Evolutionary conservation across 2,113 vertebrate species (phyloP).

Genomic region (Budorcas taxicolor): DNA sequence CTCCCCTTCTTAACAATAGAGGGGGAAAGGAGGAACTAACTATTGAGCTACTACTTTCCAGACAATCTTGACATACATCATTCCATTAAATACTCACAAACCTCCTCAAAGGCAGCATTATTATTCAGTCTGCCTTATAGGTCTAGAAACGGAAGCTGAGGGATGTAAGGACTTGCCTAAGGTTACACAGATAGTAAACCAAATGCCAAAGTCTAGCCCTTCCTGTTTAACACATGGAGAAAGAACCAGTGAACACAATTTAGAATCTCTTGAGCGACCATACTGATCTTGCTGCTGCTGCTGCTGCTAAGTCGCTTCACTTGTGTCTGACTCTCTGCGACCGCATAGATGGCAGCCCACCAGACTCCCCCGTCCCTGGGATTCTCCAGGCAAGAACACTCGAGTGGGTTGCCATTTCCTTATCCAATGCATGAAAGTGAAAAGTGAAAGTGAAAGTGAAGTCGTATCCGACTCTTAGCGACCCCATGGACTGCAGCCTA

Average conservation of each 20-base stretch:
- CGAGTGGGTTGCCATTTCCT: no score
- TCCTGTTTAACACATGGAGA: background rate
- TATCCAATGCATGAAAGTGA: no score
- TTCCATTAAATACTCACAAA: background rate
- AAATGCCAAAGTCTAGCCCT: background rate
- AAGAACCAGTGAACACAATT: background rate
- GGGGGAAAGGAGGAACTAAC: background rate
- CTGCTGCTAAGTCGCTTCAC: no score
- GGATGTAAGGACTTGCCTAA: background rate
- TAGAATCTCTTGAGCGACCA: background rate
- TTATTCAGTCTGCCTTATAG: background rate
- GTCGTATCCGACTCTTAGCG: no score
- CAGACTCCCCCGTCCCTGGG: no score
- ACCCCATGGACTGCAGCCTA: no score
- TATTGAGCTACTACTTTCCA: background rate
- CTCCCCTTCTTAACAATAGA: background rate
- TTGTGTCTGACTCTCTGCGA: no score
- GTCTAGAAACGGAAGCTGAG: background rate
- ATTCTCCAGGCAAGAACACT: no score
- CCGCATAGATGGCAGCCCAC: no score
- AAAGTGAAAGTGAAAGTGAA: no score
- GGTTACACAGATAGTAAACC: background rate
- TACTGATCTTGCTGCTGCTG: background rate
- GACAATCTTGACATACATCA: background rate
- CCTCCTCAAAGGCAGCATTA: background rate